phyloP scores from a whole-genome alignment of 1,140 invertebrate genomes.

The Conus betulinus region DNA sequence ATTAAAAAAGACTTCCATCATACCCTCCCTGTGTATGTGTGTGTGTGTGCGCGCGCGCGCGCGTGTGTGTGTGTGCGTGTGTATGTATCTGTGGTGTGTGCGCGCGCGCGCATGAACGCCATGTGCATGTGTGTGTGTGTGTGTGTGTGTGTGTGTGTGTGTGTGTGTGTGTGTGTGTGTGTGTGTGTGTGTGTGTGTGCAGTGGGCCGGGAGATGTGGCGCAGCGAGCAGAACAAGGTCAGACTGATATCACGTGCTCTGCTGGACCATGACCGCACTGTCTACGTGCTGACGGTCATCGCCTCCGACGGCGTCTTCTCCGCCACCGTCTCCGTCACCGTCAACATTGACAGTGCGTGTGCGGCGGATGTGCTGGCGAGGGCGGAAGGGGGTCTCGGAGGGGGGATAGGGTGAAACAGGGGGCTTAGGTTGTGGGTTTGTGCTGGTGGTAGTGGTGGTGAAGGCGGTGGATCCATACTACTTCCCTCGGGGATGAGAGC shows the following conservation, averaged over 20 bases:
- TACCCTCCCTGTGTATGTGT: too few relatives aligned
- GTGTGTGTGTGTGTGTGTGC: neutral
- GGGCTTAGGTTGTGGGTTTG: too few relatives aligned
- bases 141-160: neutral
- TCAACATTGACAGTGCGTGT: constrained; percentile 10
- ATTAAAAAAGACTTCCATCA: too few relatives aligned
- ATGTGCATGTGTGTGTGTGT: neutral
- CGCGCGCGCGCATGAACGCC: neutral
- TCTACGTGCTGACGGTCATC: neutral
- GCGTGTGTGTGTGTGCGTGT: too few relatives aligned
- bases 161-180: neutral
- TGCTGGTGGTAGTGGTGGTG: too few relatives aligned
- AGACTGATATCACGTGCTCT: neutral
- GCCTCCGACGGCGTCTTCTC: neutral
- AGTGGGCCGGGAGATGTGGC: neutral
- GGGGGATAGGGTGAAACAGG: too few relatives aligned
- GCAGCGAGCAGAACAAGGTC: neutral
- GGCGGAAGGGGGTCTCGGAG: too few relatives aligned
- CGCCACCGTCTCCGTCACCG: neutral
- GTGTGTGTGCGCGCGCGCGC: too few relatives aligned
- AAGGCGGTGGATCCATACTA: too few relatives aligned
- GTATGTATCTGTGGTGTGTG: too few relatives aligned
- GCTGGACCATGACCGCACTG: too few relatives aligned
- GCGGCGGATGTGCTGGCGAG: too few relatives aligned
- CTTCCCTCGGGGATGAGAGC: neutral